These are phyloP conservation scores for Dynastes tityus DNA, from an alignment of 2,888 invertebrate species.

Conservation along the genomic window DNA sequence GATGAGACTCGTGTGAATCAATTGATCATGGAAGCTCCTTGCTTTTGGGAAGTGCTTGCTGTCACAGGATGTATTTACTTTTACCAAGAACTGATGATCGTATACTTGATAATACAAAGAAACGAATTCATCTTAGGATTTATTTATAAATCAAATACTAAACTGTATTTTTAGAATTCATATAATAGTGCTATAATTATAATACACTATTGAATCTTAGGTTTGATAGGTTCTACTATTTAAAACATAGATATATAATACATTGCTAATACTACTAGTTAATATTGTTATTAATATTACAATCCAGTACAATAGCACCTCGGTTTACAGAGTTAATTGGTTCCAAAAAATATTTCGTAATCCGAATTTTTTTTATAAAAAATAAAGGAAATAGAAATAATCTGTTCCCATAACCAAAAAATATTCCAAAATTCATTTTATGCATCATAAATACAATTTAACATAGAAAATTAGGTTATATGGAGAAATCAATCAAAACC, in stretches of 20 bases:
- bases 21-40: slow-evolving; percentile 47
- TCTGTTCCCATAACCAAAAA: too few species aligned
- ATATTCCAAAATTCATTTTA: too few species aligned
- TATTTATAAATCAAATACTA: slow-evolving; percentile 15
- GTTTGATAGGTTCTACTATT: not conserved
- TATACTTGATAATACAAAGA: slow-evolving; percentile 17
- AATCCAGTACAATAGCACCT: too few species aligned
- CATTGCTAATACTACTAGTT: not conserved
- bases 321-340: too few species aligned
- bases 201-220: not conserved
- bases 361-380: too few species aligned
- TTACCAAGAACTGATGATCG: slow-evolving; percentile 24
- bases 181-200: not conserved
- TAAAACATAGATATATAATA: not conserved
- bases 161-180: slow-evolving; percentile 18
- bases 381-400: too few species aligned
- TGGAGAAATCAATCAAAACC: too few species aligned
- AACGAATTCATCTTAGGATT: slow-evolving; percentile 3
- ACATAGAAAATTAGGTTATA: too few species aligned
- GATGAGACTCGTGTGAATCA: slow-evolving; percentile 57
- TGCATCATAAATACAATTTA: too few species aligned
- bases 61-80: slow-evolving; percentile 27
- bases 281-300: not conserved
- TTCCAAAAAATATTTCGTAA: too few species aligned
- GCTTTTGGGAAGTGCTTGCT: slow-evolving; percentile 28